A percentile compares a stretch with the other conserved stretches of the same genome.
These are phyloP conservation scores for Sciurus niger DNA, from an alignment of 2,113 vertebrate genomes.

Conservation along the genomic window DNA sequence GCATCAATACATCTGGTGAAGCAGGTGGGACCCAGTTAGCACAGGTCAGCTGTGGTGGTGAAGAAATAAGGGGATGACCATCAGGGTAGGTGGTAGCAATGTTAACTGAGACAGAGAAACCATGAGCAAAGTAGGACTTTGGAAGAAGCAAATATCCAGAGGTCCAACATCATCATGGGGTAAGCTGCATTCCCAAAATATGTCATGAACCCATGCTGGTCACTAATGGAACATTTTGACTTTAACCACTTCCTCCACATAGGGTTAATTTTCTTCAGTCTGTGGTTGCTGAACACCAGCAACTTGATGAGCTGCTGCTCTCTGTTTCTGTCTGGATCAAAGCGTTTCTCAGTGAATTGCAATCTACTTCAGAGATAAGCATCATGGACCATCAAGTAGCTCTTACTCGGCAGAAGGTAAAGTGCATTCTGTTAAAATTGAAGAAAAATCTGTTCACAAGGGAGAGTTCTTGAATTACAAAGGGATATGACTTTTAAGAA, in stretches of 20 bases:
- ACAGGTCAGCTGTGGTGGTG: fast-evolving
- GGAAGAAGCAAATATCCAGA: background rate
- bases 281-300: constrained; percentile 90
- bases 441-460: background rate
- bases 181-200: background rate
- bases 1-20: too few species aligned
- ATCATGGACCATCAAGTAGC: constrained; percentile 89
- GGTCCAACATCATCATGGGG: too few species aligned
- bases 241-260: constrained; percentile 58
- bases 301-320: constrained; percentile 93
- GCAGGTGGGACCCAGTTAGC: fast-evolving
- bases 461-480: background rate
- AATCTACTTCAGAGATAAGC: constrained; percentile 92
- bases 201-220: constrained; percentile 23
- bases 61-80: background rate
- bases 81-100: fast-evolving
- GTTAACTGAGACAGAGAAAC: background rate
- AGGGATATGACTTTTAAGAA: background rate
- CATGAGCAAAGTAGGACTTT: background rate
- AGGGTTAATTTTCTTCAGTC: constrained; percentile 92
- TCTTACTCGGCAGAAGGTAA: constrained; percentile 93
- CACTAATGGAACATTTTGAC: constrained; percentile 8
- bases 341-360: constrained; percentile 92
- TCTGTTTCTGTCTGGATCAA: constrained; percentile 94
- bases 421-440: background rate